Evolutionary conservation across 2,797 vertebrate genomes (phyloP), one percentile per base, ranked within the genome.

Genomic region (Acomys russatus): DNA sequence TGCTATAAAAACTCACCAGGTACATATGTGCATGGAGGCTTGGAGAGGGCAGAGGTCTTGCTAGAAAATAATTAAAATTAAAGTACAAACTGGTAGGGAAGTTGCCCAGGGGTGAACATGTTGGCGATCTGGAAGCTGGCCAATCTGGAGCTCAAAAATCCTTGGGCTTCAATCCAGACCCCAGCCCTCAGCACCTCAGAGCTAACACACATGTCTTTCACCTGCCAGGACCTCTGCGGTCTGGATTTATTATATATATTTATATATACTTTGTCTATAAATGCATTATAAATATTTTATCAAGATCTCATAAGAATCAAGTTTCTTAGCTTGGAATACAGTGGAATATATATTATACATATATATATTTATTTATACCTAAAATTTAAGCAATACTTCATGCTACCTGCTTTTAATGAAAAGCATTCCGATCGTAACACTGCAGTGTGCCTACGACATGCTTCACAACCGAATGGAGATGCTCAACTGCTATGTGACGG

Each of bases 251-350:
- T 91, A 83, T 97, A 97, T 96, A 97, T 91, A 96, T 97, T 97
- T 78, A 96, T 96, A 96, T 96, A 96, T 96, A 96, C 76, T 95
- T 97, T 98, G 97, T 98, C 98, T 98, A 98, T 98, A 99, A 99
- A 99, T 98, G 98, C 98, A 98, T 98, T 98, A 98, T 99, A 99
- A 99, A 99, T 98, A 99, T 98, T 98, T 98, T 97, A 98, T 98
- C 98, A 98, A 97, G 98, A 98, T 98, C 98, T 98, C 97, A 63
- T 98, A 98, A 97, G 98, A 98, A 98, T 98, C 98, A 68, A 97
- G 97, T 98, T 98, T 98, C 98, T 98, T 98, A 98, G 98, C 98
- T 98, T 97, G 98, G 98, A 98, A 98, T 98, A 98, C 98, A 98
- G 98, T 98, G 98, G 98, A 98, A 98, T 99, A 98, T 98, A 98